A percentile compares a stretch with the other conserved stretches of the same genome.
phyloP scores from a whole-genome alignment of 2,797 vertebrate species.

The Erethizon dorsatum region DNA sequence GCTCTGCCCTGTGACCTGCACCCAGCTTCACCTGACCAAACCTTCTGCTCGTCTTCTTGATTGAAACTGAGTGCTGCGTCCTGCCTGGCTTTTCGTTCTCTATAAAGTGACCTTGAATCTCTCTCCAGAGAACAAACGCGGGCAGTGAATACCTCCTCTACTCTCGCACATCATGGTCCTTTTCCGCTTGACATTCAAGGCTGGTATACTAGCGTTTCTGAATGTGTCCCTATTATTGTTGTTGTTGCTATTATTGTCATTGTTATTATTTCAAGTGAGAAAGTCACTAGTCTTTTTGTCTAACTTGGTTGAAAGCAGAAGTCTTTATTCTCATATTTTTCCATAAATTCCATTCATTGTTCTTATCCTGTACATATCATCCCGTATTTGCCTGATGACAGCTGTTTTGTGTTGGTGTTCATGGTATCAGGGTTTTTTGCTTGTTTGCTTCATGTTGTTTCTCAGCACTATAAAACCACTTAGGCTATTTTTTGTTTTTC shows the following conservation, averaged over 20 bases:
- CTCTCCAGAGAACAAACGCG: too few relatives aligned
- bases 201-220: neutral
- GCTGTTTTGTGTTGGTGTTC: neutral
- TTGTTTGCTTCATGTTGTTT: neutral
- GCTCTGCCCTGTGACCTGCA: neutral
- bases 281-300: neutral
- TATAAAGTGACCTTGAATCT: neutral
- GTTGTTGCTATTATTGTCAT: neutral
- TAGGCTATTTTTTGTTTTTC: neutral
- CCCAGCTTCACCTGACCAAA: too few relatives aligned
- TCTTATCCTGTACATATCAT: neutral
- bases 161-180: too few relatives aligned
- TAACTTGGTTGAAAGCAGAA: neutral
- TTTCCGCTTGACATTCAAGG: neutral
- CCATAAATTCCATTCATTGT: neutral
- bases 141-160: neutral
- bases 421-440: neutral
- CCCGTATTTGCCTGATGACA: neutral
- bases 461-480: neutral
- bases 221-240: accelerated
- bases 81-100: too few relatives aligned
- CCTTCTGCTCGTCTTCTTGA: neutral
- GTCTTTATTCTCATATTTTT: neutral
- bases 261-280: neutral
- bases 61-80: accelerated